Base-by-base conservation (phyloP, 2,113 vertebrate genomes). In the Semicossyphus pulcher region DNA sequence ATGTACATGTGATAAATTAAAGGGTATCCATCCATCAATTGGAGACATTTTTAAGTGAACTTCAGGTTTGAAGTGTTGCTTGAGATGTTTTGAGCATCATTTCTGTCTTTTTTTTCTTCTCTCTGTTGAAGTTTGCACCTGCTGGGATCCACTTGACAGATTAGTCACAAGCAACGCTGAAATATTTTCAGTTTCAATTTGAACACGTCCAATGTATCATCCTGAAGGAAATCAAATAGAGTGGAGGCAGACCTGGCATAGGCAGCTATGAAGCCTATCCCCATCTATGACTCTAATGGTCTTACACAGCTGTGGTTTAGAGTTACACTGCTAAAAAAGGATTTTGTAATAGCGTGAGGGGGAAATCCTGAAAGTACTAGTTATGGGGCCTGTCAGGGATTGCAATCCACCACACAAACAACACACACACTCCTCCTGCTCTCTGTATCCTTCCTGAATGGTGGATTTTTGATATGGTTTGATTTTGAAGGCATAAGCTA, bases 111-210 rank as follows among this genome's bases (percentile, higher is more conserved):
- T 3, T 68, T 61, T 48, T 48, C 7, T n/a, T 2, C 9, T n/a
- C n/a, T n/a, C n/a, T 26, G 36, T 51, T 31, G 26, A 65, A 62
- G 65, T 52, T 45, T 31, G 54, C 78, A 78, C 59, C 60, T 73
- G 60, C 47, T 59, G 49, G 66, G 83, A 78, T 23, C 53, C 61
- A 79, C 77, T 73, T 76, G 77, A 81, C 66, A 69, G 79, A 83
- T 80, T 76, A 78, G 63, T 85, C 80, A 48, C 63, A 4, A 66
- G 70, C 61, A 59, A 49, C 36, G 60, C 61, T 54, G 58, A 79
- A 82, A 73, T 80, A 80, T 79, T 84, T 86, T 81, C 73, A 48
- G 60, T 79, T 88, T 81, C 76, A 76, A 80, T 77, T 85, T 80
- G 51, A 78, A 83, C 69, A 69, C 68, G 72, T 72, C 79, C 77